Evolutionary conservation across 2,888 invertebrate genomes (phyloP).

Genomic region (Seira sanloemensis): DNA sequence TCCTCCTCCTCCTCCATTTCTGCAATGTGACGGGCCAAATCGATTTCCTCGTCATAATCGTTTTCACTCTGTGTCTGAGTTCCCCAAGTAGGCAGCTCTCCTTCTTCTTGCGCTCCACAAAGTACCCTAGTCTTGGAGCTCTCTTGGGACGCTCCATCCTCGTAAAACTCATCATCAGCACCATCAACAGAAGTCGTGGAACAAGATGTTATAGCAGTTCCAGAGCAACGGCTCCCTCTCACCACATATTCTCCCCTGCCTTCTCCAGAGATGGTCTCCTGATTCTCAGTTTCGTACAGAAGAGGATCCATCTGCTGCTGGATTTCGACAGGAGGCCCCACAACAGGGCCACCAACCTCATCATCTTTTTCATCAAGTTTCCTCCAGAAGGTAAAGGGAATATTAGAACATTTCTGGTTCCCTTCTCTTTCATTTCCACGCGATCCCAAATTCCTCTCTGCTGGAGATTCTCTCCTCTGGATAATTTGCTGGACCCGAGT

Average conservation of each 20-base stretch:
- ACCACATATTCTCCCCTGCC: neutral
- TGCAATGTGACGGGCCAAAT: slow-evolving; percentile 58
- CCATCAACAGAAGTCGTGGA: too few relatives aligned
- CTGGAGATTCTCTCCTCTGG: neutral
- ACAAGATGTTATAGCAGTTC: neutral
- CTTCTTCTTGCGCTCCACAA: neutral
- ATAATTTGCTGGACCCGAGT: slow-evolving; percentile 50
- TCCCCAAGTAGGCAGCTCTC: slow-evolving; percentile 2
- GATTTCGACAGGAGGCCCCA: neutral
- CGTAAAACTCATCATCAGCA: slow-evolving; percentile 29
- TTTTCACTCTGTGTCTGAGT: slow-evolving; percentile 17
- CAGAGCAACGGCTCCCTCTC: neutral
- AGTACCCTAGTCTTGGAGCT: neutral
- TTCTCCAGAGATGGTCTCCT: neutral
- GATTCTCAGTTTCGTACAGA: neutral
- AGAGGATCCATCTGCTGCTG: neutral
- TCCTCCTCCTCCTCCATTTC: slow-evolving; percentile 43
- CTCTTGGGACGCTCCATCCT: slow-evolving; percentile 52
- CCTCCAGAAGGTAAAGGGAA: neutral
- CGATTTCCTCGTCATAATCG: slow-evolving; percentile 57
- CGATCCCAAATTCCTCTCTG: neutral
- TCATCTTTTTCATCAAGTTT: neutral
- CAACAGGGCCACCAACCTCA: neutral
- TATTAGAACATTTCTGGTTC: neutral
- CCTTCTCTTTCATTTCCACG: neutral